phyloP scores from a whole-genome alignment of 2,888 invertebrate species.

The Allolobophora icterica region DNA sequence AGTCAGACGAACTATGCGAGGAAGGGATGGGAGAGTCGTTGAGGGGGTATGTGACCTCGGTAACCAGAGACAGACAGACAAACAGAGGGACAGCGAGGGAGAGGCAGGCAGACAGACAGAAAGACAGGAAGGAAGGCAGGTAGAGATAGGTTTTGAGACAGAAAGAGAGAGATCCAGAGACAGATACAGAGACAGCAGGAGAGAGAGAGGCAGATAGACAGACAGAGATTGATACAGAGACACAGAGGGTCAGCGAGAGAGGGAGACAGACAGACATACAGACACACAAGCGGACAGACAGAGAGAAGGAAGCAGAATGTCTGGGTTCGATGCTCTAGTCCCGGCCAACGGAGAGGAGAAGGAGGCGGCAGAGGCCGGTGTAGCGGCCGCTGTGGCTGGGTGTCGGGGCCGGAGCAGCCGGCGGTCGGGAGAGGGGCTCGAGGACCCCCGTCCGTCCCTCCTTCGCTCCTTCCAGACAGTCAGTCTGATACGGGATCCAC shows the following conservation, averaged over 20 bases:
- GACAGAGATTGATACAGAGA: background rate
- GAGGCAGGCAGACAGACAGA: background rate
- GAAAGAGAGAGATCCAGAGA: background rate
- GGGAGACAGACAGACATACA: too few species aligned
- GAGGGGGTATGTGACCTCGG: background rate
- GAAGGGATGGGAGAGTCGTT: background rate
- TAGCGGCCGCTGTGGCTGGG: background rate
- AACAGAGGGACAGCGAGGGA: background rate
- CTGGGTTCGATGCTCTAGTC: background rate
- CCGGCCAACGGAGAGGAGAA: background rate
- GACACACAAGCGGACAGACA: background rate
- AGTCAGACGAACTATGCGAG: background rate
- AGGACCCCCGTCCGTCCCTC: background rate
- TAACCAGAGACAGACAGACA: background rate
- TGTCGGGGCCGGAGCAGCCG: background rate
- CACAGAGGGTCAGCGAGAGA: background rate
- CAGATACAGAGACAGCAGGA: background rate
- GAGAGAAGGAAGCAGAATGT: background rate
- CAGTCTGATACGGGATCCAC: background rate
- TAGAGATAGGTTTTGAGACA: background rate
- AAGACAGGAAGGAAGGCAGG: background rate
- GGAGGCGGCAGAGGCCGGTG: background rate
- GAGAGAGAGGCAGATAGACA: background rate
- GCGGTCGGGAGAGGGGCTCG: background rate
- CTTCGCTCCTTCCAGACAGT: background rate